These are phyloP conservation scores for Acrossocheilus wenchowensis DNA, from an alignment of 2,797 vertebrate species.

Conservation along the genomic window DNA sequence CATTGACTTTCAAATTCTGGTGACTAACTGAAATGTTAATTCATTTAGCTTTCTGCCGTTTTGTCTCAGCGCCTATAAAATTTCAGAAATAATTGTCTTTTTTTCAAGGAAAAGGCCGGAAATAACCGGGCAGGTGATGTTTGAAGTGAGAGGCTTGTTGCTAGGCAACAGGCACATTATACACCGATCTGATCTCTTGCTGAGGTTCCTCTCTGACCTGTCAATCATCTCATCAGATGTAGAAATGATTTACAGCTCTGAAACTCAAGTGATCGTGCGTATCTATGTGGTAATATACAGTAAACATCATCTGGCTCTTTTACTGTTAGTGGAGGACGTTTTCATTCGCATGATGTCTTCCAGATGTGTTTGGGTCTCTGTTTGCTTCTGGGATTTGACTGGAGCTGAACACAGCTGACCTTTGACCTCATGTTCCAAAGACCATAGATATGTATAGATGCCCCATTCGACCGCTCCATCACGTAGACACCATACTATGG, in stretches of 20 bases:
- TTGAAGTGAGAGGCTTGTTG: conserved; percentile 79
- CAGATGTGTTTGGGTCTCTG: conserved; percentile 60
- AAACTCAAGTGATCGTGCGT: too few relatives aligned
- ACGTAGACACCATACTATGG: too few relatives aligned
- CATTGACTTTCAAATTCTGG: not conserved
- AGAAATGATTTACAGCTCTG: not conserved
- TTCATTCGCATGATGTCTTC: conserved; percentile 40
- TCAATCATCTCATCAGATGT: not conserved
- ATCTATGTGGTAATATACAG: too few relatives aligned
- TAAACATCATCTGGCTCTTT: not conserved
- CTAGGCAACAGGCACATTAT: conserved; percentile 77
- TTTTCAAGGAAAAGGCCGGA: conserved; percentile 64
- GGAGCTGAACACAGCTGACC: conserved; percentile 66
- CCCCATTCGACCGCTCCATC: not conserved
- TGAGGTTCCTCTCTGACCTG: conserved; percentile 3
- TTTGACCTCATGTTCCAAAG: conserved; percentile 74
- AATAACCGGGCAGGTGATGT: conserved; percentile 74
- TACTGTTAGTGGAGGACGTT: not conserved
- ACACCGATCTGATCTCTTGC: conserved; percentile 67
- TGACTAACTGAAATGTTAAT: not conserved
- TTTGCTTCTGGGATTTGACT: conserved; percentile 68
- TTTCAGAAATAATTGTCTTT: conserved; percentile 61
- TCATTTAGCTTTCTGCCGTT: not conserved
- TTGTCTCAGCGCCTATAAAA: conserved; percentile 45
- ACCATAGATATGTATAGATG: not conserved